Evolutionary conservation across 2,113 vertebrate species (phyloP).

Genomic region (Coptodon rendalli): DNA sequence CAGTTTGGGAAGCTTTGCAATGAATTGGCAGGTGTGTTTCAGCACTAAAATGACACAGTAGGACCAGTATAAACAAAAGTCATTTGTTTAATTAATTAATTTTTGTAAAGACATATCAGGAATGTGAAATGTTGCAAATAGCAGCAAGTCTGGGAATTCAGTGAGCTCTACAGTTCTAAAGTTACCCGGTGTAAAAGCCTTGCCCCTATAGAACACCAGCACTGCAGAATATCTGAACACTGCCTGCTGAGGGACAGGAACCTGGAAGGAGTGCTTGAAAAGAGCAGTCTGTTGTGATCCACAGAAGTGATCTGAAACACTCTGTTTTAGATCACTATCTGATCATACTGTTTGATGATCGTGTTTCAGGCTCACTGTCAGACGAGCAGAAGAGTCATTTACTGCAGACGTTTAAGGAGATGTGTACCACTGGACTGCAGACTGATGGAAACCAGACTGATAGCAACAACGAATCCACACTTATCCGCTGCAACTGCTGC

Average conservation of each 20-base stretch:
- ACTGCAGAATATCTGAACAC: neutral
- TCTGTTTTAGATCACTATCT: neutral
- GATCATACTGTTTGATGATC: neutral
- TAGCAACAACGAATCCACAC: constrained; percentile 74
- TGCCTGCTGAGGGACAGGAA: neutral
- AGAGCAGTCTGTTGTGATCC: neutral
- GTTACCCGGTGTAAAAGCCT: neutral
- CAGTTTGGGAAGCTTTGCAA: constrained; percentile 91
- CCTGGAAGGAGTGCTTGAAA: neutral
- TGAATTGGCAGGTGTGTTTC: constrained; percentile 80
- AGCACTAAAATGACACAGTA: neutral
- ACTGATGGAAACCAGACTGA: constrained; percentile 84
- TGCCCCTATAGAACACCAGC: neutral
- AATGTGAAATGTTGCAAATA: neutral
- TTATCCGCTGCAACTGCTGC: constrained; percentile 91
- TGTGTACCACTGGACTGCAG: constrained; percentile 84
- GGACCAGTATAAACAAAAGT: neutral
- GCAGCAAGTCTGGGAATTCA: neutral
- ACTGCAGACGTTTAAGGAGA: constrained; percentile 89
- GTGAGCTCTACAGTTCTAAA: neutral
- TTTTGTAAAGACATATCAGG: neutral
- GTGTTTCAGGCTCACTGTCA: constrained; percentile 26
- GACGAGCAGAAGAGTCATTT: constrained; percentile 86
- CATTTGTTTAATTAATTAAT: neutral
- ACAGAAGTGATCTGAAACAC: neutral